Evolutionary conservation across 2,797 vertebrate genomes (phyloP), one percentile per base, ranked within the genome.

Genomic region (Helostoma temminkii): DNA sequence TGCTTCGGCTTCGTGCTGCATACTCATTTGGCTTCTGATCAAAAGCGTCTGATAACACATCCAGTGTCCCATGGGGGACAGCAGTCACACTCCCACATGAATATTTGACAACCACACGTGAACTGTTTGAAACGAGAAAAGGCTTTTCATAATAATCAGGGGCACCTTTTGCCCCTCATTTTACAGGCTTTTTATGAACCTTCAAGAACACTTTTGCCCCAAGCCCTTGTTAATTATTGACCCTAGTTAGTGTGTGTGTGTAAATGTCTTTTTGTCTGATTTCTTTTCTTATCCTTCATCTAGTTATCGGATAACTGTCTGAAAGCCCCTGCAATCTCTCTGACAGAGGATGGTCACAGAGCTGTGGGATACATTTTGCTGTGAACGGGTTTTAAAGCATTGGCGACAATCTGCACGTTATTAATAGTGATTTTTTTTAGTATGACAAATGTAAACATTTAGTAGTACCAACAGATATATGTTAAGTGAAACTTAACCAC

Each of bases 191-290:
- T 81, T 75, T 78, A 74, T 66, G 56, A 68, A 75, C 49, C 73
- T 67, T 84, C 72, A 82, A 82, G 76, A 81, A 42, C 67, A 66
- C 49, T 41, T 66, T 60, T 72, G 46, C 76, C 68, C 67, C 1
- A 9, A 75, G 67, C 36, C 18, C 45, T 34, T 65, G 84, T 80
- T 84, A 85, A 84, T 86, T 84, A 76, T 74, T 76, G 60, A 83
- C 71, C 63, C 45, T 70, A 59, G 39, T 68, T 25, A 16, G 58
- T 25, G 47, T 48, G 50, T 63, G 45, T 53, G 47, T 71, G 79
- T 76, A 49, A 66, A 62, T 83, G 59, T 61, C 34, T 63, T 80
- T 69, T 71, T 72, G 58, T 66, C 52, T 61, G 45, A 70, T 74
- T 74, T 60, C 48, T 64, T 65, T 21, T 54, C 76, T 76, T 68